phyloP scores from a whole-genome alignment of 1,140 invertebrate species.

The Laodelphax striatellus region DNA sequence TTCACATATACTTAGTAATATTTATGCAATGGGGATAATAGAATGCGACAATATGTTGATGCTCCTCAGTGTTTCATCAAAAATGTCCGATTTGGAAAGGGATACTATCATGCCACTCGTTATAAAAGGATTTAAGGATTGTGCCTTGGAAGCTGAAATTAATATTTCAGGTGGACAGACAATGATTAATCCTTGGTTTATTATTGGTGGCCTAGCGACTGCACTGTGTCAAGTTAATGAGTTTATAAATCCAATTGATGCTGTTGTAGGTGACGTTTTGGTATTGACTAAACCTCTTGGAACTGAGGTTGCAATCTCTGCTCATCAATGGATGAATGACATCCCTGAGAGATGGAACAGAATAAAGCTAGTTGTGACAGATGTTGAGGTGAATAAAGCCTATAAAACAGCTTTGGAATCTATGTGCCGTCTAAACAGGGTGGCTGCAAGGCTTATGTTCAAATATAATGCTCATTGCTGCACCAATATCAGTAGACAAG shows the following conservation, averaged over 20 bases:
- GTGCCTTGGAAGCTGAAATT: slow-evolving; percentile 82
- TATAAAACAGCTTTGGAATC: slow-evolving; percentile 94
- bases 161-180: slow-evolving; percentile 93
- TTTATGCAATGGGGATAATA: slow-evolving; percentile 97
- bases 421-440: slow-evolving; percentile 90
- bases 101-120: slow-evolving; percentile 90
- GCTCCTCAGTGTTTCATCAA: slow-evolving; percentile 83
- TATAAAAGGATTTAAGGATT: slow-evolving; percentile 90
- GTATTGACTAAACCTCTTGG: slow-evolving; percentile 94
- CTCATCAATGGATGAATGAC: slow-evolving; percentile 87
- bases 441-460: slow-evolving; percentile 89
- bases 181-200: slow-evolving; percentile 95
- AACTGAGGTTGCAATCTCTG: slow-evolving; percentile 89
- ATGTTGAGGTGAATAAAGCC: slow-evolving; percentile 87
- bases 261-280: slow-evolving; percentile 90
- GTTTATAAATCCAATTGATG: slow-evolving; percentile 90
- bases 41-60: slow-evolving; percentile 99
- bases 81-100: slow-evolving; percentile 91
- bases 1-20: slow-evolving; percentile 95
- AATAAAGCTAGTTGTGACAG: slow-evolving; percentile 87
- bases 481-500: slow-evolving; percentile 95
- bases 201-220: slow-evolving; percentile 91
- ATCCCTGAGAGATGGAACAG: slow-evolving; percentile 91
- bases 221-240: slow-evolving; percentile 89
- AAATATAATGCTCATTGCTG: slow-evolving; percentile 96